A percentile compares a stretch with the other conserved stretches of the same genome.
Conservation (phyloP, 2,797 vertebrate genomes). For the Sebastes trivittatus region DNA sequence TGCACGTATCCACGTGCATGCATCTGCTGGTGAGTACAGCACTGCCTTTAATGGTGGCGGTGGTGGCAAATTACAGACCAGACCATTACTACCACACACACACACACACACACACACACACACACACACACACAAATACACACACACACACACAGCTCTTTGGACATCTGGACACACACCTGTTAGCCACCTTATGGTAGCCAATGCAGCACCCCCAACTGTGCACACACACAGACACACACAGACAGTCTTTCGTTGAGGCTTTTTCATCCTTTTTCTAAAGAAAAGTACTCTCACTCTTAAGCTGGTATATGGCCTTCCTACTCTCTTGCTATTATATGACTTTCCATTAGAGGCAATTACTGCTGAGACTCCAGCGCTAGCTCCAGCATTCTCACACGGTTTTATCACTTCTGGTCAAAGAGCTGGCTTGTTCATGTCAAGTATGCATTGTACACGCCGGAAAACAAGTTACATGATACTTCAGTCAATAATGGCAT, state of each 20-base stretch:
- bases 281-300: slow-evolving; percentile 71
- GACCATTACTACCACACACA: slow-evolving; percentile 36
- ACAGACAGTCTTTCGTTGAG: slow-evolving; percentile 11
- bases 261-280: slow-evolving; percentile 71
- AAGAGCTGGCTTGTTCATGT: slow-evolving; percentile 62
- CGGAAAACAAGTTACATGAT: slow-evolving; percentile 65
- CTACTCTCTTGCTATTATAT: slow-evolving; percentile 73
- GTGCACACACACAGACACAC: not conserved
- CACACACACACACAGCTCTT: slow-evolving; percentile 12
- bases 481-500: slow-evolving; percentile 28
- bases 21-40: slow-evolving; percentile 20
- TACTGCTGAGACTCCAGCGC: slow-evolving; percentile 54
- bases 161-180: slow-evolving; percentile 61
- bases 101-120: slow-evolving; percentile 4
- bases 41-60: slow-evolving; percentile 50
- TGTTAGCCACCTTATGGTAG: slow-evolving; percentile 52
- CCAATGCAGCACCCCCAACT: slow-evolving; percentile 2
- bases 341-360: slow-evolving; percentile 78
- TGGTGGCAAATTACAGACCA: slow-evolving; percentile 65
- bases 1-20: slow-evolving; percentile 8
- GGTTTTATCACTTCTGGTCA: slow-evolving; percentile 66
- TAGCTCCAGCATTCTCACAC: slow-evolving; percentile 56
- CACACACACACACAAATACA: not conserved
- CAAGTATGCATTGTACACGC: slow-evolving; percentile 60
- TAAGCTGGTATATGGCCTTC: slow-evolving; percentile 71